These are phyloP conservation scores for Encarsia formosa DNA, from an alignment of 2,888 invertebrate genomes.

Conservation along the genomic window DNA sequence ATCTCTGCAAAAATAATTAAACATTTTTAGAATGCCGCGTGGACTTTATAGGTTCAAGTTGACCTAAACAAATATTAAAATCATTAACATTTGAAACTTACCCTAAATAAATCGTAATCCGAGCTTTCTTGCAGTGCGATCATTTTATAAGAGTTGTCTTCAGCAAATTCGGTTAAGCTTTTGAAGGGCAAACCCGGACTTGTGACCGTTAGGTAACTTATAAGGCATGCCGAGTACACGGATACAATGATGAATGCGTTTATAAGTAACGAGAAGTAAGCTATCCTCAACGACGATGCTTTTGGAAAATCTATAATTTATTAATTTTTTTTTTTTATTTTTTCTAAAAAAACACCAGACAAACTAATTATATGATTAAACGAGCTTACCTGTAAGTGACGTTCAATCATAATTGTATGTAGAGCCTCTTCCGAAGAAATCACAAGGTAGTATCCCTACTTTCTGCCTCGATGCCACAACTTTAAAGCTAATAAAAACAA, in stretches of 20 bases:
- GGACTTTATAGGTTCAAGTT: too few relatives aligned
- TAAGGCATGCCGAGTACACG: constrained; percentile 6
- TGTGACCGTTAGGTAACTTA: constrained; percentile 7
- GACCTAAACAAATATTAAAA: too few relatives aligned
- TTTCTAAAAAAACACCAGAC: too few relatives aligned
- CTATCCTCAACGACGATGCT: not conserved
- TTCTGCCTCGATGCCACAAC: too few relatives aligned
- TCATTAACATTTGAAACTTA: too few relatives aligned
- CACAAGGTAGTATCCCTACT: too few relatives aligned
- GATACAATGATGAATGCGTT: not conserved
- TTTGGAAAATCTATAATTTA: not conserved
- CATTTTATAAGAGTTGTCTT: constrained; percentile 9
- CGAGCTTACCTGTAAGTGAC: too few relatives aligned
- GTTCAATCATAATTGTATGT: too few relatives aligned
- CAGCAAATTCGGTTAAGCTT: not conserved
- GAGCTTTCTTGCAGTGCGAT: not conserved
- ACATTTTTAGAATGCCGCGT: too few relatives aligned
- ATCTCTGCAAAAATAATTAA: not conserved
- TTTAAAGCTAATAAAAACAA: too few relatives aligned
- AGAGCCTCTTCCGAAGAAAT: too few relatives aligned
- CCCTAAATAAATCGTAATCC: constrained; percentile 2
- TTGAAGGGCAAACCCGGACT: not conserved
- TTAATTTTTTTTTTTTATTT: not conserved
- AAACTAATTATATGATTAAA: too few relatives aligned
- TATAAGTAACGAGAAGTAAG: not conserved